A percentile compares a stretch with the other conserved stretches of the same genome.
These are phyloP conservation scores for Poecile montanus DNA, from an alignment of 2,797 vertebrate genomes.

Conservation along the genomic window DNA sequence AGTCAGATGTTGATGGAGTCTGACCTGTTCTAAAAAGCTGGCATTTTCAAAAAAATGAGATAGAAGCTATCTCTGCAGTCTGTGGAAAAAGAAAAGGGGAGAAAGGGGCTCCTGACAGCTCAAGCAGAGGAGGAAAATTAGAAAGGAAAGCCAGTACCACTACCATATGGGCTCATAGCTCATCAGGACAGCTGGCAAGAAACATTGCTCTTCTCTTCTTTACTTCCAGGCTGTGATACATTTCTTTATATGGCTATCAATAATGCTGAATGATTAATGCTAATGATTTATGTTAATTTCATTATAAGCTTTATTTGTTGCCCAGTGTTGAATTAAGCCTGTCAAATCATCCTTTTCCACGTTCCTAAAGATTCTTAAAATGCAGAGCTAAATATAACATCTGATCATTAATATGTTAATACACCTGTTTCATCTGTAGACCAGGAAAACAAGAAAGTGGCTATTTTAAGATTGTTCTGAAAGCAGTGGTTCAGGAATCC, in stretches of 20 bases:
- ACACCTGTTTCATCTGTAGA: conserved; percentile 44
- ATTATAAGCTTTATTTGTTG: conserved; percentile 81
- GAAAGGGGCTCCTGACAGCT: conserved; percentile 66
- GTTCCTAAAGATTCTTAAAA: conserved; percentile 72
- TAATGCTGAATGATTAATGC: conserved; percentile 78
- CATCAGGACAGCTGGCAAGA: conserved; percentile 74
- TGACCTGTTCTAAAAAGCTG: conserved; percentile 63
- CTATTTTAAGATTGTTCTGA: conserved; percentile 18
- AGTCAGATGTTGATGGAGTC: conserved; percentile 61
- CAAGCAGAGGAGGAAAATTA: conserved; percentile 71
- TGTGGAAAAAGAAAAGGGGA: conserved; percentile 14
- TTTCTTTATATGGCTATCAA: conserved; percentile 75
- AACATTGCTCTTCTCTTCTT: conserved; percentile 54
- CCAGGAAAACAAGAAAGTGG: conserved; percentile 26
- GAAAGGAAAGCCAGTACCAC: conserved; percentile 63
- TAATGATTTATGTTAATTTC: conserved; percentile 83
- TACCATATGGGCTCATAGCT: conserved; percentile 65
- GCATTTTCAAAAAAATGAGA: conserved; percentile 15
- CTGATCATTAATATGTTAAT: conserved; percentile 73
- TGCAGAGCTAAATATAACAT: conserved; percentile 69
- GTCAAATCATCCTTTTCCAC: conserved; percentile 75
- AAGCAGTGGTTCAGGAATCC: not conserved
- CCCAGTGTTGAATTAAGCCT: conserved; percentile 76
- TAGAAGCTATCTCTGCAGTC: not conserved
- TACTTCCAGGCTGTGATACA: conserved; percentile 68